Conservation (phyloP, 2,888 invertebrate species). For the Caenorhabditis parvicauda region DNA sequence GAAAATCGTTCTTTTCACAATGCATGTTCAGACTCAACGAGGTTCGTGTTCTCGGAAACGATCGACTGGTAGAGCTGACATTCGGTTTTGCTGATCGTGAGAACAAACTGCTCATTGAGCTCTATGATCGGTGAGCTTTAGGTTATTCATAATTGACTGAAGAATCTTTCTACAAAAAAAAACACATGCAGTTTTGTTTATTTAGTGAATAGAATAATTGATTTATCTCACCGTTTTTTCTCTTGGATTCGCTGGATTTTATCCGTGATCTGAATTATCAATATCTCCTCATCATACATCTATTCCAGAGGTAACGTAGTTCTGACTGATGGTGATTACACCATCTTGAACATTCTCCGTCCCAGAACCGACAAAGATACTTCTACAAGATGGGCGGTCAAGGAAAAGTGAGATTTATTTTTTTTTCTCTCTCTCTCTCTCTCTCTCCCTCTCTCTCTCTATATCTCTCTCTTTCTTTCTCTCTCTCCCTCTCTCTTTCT, state of each 20-base stretch:
- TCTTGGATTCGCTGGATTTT: neutral
- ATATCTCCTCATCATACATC: neutral
- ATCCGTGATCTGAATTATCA: neutral
- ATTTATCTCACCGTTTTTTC: no score
- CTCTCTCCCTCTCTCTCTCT: no score
- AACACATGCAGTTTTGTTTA: no score
- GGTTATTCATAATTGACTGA: no score
- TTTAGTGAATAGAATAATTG: no score
- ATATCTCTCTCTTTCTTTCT: no score
- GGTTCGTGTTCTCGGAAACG: slow-evolving; percentile 78
- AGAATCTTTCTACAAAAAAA: no score
- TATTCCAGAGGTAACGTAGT: slow-evolving; percentile 77
- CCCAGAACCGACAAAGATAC: slow-evolving; percentile 74
- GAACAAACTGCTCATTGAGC: slow-evolving; percentile 88
- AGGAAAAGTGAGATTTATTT: slow-evolving; percentile 74
- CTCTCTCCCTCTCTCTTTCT: no score
- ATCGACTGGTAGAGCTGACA: slow-evolving; percentile 89
- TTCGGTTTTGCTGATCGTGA: slow-evolving; percentile 89
- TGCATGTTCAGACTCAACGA: slow-evolving; percentile 17
- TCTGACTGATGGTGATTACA: slow-evolving; percentile 84
- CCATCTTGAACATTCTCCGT: slow-evolving; percentile 71
- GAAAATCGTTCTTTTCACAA: neutral
- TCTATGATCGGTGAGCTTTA: slow-evolving; percentile 76
- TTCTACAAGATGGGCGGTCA: slow-evolving; percentile 82
- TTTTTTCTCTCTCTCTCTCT: slow-evolving; percentile 35